phyloP scores from a whole-genome alignment of 2,113 vertebrate species.

The Butastur rufipennis region DNA sequence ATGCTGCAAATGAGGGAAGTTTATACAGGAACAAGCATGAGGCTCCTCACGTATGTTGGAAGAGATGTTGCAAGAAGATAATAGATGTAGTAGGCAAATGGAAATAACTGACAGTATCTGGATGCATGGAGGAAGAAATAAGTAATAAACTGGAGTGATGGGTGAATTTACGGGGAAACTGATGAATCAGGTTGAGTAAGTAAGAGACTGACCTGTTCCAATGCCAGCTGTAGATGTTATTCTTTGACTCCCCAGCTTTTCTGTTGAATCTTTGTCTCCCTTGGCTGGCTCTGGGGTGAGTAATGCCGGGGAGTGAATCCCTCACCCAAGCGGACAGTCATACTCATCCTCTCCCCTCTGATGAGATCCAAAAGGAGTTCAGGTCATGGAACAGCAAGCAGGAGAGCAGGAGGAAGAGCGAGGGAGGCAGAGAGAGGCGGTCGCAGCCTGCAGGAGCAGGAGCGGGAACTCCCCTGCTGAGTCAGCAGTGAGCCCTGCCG shows the following conservation, averaged over 20 bases:
- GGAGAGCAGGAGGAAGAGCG: background rate
- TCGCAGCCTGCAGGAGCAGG: background rate
- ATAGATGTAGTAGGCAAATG: background rate
- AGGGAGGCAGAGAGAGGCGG: background rate
- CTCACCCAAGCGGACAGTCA: background rate
- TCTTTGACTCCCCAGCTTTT: background rate
- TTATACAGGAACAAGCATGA: background rate
- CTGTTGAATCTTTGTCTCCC: background rate
- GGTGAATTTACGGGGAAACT: background rate
- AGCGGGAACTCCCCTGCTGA: background rate
- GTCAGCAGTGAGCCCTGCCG: rapidly evolving
- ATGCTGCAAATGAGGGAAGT: background rate
- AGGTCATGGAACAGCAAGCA: background rate
- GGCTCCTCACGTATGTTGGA: background rate
- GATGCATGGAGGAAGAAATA: background rate
- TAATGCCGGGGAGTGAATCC: background rate
- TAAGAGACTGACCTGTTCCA: background rate
- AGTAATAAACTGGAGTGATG: background rate
- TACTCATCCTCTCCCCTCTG: background rate
- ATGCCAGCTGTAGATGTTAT: background rate
- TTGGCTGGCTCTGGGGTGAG: background rate
- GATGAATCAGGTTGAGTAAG: background rate
- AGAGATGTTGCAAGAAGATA: background rate
- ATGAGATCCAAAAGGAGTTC: background rate
- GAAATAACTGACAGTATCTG: background rate